These are phyloP conservation scores for Rhamnusium bicolor DNA, from an alignment of 2,888 invertebrate genomes.

Conservation along the genomic window DNA sequence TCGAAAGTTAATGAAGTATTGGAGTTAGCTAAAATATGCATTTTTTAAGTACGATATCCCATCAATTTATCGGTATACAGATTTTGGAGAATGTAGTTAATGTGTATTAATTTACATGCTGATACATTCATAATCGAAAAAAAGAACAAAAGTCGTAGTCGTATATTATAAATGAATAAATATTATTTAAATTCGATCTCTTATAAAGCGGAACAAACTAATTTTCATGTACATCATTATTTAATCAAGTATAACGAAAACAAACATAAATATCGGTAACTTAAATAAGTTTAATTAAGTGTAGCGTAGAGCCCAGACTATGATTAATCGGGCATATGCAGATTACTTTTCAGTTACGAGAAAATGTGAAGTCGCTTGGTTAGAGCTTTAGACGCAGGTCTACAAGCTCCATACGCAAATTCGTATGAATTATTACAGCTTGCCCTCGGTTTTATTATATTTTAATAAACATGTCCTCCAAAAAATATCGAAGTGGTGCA, in stretches of 20 bases:
- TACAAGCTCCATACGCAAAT: conserved; percentile 1
- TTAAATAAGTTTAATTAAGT: conserved; percentile 8
- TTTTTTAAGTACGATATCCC: too few relatives aligned
- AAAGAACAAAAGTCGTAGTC: too few relatives aligned
- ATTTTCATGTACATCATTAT: neutral
- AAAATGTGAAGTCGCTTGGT: conserved; percentile 24
- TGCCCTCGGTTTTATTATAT: neutral
- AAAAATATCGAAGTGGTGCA: conserved; percentile 11
- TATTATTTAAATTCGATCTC: neutral
- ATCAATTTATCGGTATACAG: too few relatives aligned
- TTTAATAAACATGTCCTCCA: conserved; percentile 13
- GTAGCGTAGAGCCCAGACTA: conserved; percentile 24
- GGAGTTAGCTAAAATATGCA: too few relatives aligned
- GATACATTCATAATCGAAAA: too few relatives aligned
- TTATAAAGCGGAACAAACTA: neutral
- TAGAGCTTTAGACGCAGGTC: neutral
- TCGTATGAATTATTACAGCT: neutral
- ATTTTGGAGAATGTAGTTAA: too few relatives aligned
- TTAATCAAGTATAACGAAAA: neutral
- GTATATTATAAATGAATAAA: neutral
- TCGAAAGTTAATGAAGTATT: too few relatives aligned
- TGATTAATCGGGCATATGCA: conserved; percentile 29
- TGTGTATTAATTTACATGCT: too few relatives aligned
- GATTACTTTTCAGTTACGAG: conserved; percentile 33
- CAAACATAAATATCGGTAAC: neutral